Conservation (phyloP, 2,888 invertebrate genomes). For the Lepidonotus clava region DNA sequence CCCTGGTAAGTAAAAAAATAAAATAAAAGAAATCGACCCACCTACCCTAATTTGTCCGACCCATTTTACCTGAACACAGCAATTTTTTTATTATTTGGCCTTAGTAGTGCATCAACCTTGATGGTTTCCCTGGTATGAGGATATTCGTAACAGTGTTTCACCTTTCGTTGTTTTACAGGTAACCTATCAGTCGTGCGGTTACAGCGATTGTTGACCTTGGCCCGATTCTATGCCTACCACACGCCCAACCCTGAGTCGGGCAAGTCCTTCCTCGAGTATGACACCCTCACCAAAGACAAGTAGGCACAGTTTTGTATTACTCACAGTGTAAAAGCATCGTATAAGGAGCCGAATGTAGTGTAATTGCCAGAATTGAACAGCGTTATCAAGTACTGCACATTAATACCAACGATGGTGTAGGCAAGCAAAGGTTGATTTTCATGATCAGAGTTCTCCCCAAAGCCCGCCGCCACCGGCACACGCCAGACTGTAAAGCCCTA, state of each 20-base stretch:
- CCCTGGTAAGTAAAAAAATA: no score
- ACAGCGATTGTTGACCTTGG: constrained; percentile 60
- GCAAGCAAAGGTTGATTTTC: no score
- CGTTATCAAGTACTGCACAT: no score
- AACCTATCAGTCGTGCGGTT: constrained; percentile 52
- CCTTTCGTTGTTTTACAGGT: constrained; percentile 55
- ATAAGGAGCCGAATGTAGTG: no score
- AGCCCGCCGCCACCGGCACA: no score
- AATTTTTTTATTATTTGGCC: neutral
- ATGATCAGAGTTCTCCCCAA: no score
- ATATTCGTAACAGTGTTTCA: neutral
- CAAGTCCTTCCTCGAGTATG: constrained; percentile 62
- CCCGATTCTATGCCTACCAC: constrained; percentile 61
- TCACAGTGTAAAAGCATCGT: no score
- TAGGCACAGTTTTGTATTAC: no score
- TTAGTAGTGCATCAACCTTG: neutral
- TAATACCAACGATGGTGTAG: no score
- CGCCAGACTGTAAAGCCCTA: no score
- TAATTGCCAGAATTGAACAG: no score
- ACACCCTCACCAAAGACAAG: constrained; percentile 59
- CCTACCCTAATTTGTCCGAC: neutral
- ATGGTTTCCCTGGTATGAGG: no score
- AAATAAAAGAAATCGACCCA: neutral
- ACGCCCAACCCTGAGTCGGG: constrained; percentile 47
- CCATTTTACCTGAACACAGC: neutral